Base-by-base conservation (phyloP, 2,797 vertebrate genomes). In the Chaenodraco wilsoni region DNA sequence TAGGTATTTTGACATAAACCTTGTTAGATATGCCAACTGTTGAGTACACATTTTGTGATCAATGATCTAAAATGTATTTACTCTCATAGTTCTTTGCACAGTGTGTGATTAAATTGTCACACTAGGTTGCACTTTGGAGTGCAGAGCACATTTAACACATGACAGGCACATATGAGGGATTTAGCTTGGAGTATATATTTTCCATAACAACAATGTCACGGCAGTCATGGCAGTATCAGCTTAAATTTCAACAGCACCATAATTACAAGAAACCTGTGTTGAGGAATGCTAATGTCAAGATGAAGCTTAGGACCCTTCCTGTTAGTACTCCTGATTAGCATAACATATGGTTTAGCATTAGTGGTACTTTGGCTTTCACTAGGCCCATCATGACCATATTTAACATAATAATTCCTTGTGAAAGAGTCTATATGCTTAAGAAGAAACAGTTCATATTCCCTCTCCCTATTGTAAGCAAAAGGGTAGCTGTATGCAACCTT, bases 231-330 rank as follows among this genome's bases (percentile, higher is more conserved):
- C 19, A 54, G 41, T 43, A 72, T 82, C 69, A 49, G 50, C 58
- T 69, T 74, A 54, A 40, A 79, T 59, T 43, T 79, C 23, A 54
- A 45, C 58, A 75, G 78, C 59, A 74, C 5, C 23, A 55, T 69
- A 74, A 72, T 83, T 52, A 69, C 58, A 41, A 71, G 59, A 74
- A 76, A 72, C 50, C 19, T 59, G 44, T 54, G 63, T 63, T 70
- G 56, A 71, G 54, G 33, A 65, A 50, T 19, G 37, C 48, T 52
- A 43, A 75, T 71, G 56, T 82, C 69, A 70, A 48, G 48, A 37
- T 37, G 33, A 78, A 31, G 21, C 60, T 63, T 65, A 60, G 3
- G 37, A 60, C 12, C 41, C 41, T 61, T 64, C 65, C 4, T 59
- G 27, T 56, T 27, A 56, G n/a, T 46, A 23, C 19, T 37, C 33